Evolutionary conservation across 2,888 invertebrate genomes (phyloP).

Genomic region (Panopea generosa): DNA sequence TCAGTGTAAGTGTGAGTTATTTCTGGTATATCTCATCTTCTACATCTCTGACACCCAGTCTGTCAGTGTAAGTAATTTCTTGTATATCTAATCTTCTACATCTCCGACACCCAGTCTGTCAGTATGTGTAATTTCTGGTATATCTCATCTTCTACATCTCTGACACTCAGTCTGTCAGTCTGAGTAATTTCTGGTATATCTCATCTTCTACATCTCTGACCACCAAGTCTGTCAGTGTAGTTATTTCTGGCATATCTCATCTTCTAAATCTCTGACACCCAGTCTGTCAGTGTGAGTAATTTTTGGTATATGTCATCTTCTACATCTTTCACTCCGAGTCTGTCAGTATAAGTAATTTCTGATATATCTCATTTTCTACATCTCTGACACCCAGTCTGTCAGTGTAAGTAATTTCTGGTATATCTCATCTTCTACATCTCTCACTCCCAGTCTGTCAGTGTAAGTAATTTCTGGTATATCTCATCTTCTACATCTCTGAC

Average conservation of each 20-base stretch:
- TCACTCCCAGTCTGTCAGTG: slow-evolving; percentile 22
- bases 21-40: slow-evolving; percentile 89
- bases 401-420: slow-evolving; percentile 83
- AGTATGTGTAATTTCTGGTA: slow-evolving; percentile 22
- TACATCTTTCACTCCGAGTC: neutral
- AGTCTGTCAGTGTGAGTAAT: slow-evolving; percentile 39
- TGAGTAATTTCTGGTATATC: neutral
- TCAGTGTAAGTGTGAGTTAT: no score
- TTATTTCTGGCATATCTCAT: slow-evolving; percentile 86
- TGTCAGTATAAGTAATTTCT: neutral
- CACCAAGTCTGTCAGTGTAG: slow-evolving; percentile 22
- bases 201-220: slow-evolving; percentile 4
- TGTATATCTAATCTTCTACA: slow-evolving; percentile 3
- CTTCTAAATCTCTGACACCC: slow-evolving; percentile 86
- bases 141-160: neutral
- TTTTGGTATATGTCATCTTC: neutral
- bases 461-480: slow-evolving; percentile 86
- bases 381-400: slow-evolving; percentile 6
- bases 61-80: neutral
- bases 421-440: slow-evolving; percentile 87
- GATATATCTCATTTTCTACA: slow-evolving; percentile 7
- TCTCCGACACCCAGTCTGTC: slow-evolving; percentile 29
- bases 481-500: slow-evolving; percentile 86
- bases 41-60: slow-evolving; percentile 52
- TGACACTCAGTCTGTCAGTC: slow-evolving; percentile 6